Evolutionary conservation across 2,888 invertebrate species (phyloP).

Genomic region (Hirtodrosophila histrioides): DNA sequence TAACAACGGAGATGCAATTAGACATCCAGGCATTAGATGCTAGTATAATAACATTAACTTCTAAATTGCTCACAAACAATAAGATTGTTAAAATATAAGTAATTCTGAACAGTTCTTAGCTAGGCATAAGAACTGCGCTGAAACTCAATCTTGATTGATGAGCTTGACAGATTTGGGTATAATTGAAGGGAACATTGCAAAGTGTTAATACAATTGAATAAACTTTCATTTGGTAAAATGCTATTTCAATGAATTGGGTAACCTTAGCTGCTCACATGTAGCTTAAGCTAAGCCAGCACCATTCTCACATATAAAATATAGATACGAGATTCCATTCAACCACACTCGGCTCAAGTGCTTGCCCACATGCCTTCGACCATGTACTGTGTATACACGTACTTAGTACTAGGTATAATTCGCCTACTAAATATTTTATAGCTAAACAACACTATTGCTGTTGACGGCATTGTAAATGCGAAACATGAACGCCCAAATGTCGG

Average conservation of each 20-base stretch:
- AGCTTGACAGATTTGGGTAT: too few relatives aligned
- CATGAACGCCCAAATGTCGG: conserved; percentile 37
- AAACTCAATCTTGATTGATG: too few relatives aligned
- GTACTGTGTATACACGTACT: not conserved
- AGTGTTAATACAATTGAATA: not conserved
- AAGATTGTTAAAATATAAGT: not conserved
- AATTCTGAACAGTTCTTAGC: not conserved
- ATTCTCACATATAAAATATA: not conserved
- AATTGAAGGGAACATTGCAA: too few relatives aligned
- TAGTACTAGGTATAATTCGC: conserved; percentile 24
- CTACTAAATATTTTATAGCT: conserved; percentile 56
- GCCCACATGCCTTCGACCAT: conserved; percentile 6
- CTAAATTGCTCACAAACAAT: conserved; percentile 6
- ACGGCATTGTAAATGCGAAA: conserved; percentile 64
- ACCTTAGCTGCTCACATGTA: not conserved
- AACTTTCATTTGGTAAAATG: not conserved
- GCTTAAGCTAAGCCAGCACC: conserved; percentile 6
- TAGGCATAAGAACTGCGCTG: too few relatives aligned
- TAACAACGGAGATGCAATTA: conserved; percentile 59
- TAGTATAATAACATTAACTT: conserved; percentile 17
- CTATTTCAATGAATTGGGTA: conserved; percentile 6
- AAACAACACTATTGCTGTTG: conserved; percentile 58
- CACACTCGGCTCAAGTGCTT: conserved; percentile 9
- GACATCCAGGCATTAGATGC: conserved; percentile 24
- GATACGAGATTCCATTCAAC: conserved; percentile 11